These are phyloP conservation scores for Caprella mutica DNA, from an alignment of 2,888 invertebrate species.

Conservation along the genomic window DNA sequence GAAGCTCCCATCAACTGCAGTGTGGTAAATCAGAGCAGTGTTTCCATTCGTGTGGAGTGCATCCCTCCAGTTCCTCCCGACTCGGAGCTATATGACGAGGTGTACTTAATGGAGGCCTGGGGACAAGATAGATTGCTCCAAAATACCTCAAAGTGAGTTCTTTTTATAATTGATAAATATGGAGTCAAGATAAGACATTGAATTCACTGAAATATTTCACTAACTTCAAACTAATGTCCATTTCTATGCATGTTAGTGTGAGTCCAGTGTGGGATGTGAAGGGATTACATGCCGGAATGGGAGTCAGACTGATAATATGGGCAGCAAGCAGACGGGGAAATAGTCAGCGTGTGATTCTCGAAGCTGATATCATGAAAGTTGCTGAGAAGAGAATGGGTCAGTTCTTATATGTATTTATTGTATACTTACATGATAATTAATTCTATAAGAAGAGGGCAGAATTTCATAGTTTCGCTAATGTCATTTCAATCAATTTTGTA, in stretches of 20 bases:
- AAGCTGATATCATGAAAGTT: conserved; percentile 28
- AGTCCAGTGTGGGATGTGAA: conserved; percentile 27
- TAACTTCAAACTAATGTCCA: too few relatives aligned
- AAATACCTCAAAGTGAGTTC: conserved; percentile 20
- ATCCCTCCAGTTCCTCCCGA: too few relatives aligned
- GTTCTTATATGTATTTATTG: not conserved
- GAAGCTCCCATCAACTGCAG: conserved; percentile 77
- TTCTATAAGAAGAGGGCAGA: too few relatives aligned
- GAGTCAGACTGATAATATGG: conserved; percentile 14
- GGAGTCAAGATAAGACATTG: too few relatives aligned
- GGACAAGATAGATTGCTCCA: conserved; percentile 20
- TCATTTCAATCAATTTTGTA: too few relatives aligned
- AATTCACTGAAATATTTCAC: too few relatives aligned
- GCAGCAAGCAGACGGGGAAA: conserved; percentile 13
- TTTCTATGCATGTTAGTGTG: too few relatives aligned
- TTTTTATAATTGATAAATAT: too few relatives aligned
- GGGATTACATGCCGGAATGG: conserved; percentile 23
- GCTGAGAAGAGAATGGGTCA: conserved; percentile 29
- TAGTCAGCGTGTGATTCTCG: conserved; percentile 14
- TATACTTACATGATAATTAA: not conserved
- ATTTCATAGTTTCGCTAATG: too few relatives aligned
- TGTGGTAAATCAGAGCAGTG: conserved; percentile 74
- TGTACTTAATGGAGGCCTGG: conserved; percentile 29
- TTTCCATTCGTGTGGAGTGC: conserved; percentile 72
- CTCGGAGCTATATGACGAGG: too few relatives aligned